Evolutionary conservation across 2,797 vertebrate genomes (phyloP).

Genomic region (Sarcophilus harrisii): DNA sequence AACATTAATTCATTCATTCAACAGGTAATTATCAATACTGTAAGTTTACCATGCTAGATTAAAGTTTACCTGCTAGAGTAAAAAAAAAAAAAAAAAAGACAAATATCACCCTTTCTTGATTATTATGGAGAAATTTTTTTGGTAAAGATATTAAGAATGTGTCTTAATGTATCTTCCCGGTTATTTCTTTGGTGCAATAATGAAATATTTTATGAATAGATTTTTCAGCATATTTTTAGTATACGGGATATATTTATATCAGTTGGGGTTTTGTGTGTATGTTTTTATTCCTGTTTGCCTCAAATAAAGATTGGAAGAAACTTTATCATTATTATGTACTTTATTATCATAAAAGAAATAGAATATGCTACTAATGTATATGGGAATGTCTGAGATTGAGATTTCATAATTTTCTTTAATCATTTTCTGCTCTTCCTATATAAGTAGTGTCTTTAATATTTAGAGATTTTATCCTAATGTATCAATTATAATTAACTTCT

Average conservation of each 20-base stretch:
- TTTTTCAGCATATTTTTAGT: not conserved
- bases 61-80: not conserved
- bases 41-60: not conserved
- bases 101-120: not conserved
- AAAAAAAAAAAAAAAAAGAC: not conserved
- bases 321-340: slow-evolving; percentile 11
- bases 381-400: not conserved
- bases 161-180: not conserved
- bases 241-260: too few relatives aligned
- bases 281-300: not conserved
- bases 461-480: not conserved
- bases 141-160: not conserved
- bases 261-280: not conserved
- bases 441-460: not conserved
- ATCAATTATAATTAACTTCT: not conserved
- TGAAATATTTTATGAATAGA: not conserved
- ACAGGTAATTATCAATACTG: not conserved
- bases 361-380: not conserved
- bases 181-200: not conserved
- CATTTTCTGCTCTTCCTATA: not conserved
- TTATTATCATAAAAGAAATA: not conserved
- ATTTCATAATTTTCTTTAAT: slow-evolving; percentile 22
- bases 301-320: not conserved
- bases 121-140: not conserved
- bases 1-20: not conserved